phyloP scores from a whole-genome alignment of 2,113 vertebrate genomes.

The Ammospiza nelsoni region DNA sequence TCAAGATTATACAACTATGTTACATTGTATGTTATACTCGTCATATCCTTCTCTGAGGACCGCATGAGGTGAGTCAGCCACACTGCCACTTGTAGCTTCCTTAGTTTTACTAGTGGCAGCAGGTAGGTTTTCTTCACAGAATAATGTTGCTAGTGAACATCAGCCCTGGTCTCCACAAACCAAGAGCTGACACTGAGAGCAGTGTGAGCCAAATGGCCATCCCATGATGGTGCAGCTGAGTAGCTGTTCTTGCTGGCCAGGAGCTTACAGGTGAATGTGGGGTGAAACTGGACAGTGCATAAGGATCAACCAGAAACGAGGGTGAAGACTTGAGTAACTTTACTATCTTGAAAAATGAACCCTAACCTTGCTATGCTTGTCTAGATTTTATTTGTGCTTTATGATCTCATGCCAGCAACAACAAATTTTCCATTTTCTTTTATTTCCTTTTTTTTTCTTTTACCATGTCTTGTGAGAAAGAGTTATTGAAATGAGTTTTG shows the following conservation, averaged over 20 bases:
- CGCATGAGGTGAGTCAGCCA: not conserved
- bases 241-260: not conserved
- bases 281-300: not conserved
- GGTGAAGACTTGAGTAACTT: not conserved
- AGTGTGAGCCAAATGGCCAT: not conserved
- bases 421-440: not conserved
- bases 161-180: not conserved
- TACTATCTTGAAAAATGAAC: not conserved
- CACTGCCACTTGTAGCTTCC: not conserved
- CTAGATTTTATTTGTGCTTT: not conserved
- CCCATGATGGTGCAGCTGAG: not conserved
- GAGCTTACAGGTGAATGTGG: not conserved
- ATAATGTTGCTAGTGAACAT: not conserved
- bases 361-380: not conserved
- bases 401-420: not conserved
- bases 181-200: not conserved
- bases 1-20: not conserved
- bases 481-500: slow-evolving; percentile 61
- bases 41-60: not conserved
- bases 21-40: not conserved
- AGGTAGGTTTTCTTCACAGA: not conserved
- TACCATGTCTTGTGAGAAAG: not conserved
- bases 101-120: not conserved
- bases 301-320: not conserved
- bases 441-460: not conserved